Evolutionary conservation across 2,797 vertebrate species (phyloP).

Genomic region (Channallabes apus): DNA sequence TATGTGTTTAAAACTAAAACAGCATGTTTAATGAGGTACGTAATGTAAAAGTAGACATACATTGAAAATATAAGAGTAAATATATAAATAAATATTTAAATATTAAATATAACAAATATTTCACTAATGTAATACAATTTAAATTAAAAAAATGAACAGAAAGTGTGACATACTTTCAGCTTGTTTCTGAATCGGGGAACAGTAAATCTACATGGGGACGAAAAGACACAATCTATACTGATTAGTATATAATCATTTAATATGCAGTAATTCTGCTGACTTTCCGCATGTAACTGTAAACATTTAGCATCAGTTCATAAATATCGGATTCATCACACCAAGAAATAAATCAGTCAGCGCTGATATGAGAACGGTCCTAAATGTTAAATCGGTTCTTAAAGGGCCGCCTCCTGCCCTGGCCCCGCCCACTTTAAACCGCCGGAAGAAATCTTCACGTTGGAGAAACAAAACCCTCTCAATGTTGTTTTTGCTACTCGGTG

Average conservation of each 20-base stretch:
- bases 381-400: not conserved
- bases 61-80: too few species aligned
- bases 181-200: conserved; percentile 94
- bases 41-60: too few species aligned
- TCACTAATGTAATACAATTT: too few species aligned
- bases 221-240: not conserved
- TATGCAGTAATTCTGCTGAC: too few species aligned
- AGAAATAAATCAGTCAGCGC: not conserved
- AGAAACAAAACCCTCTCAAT: not conserved
- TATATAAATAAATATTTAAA: too few species aligned
- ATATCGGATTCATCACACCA: not conserved
- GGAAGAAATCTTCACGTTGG: too few species aligned
- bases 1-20: too few species aligned
- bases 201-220: conserved; percentile 86
- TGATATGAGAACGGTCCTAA: not conserved
- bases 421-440: not conserved
- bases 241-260: not conserved
- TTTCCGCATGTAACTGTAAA: too few species aligned
- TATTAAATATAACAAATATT: too few species aligned
- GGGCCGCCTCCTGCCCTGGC: not conserved
- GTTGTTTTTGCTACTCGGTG: not conserved
- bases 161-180: conserved; percentile 88
- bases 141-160: not conserved
- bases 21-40: too few species aligned
- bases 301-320: too few species aligned